Percentiles rank a stretch among this genome's conserved stretches.
These are phyloP conservation scores for Acomys russatus DNA, from an alignment of 2,797 vertebrate species.

Conservation along the genomic window DNA sequence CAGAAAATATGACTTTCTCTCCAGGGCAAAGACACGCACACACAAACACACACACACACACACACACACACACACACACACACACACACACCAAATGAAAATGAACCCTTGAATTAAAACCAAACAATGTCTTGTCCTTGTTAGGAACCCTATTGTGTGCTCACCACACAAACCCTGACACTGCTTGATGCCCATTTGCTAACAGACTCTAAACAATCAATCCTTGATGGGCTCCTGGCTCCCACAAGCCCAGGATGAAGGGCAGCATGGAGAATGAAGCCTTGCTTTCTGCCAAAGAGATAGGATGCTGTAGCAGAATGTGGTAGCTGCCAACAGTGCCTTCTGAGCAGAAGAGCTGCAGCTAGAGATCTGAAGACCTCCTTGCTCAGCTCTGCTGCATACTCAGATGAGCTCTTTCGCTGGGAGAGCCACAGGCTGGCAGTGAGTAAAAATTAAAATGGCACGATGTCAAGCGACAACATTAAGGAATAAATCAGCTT, in stretches of 20 bases:
- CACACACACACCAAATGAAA: slow-evolving; percentile 62
- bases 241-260: slow-evolving; percentile 52
- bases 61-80: slow-evolving; percentile 35
- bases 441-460: slow-evolving; percentile 43
- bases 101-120: slow-evolving; percentile 62
- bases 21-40: slow-evolving; percentile 54
- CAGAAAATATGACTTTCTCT: neutral
- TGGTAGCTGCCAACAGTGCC: slow-evolving; percentile 9
- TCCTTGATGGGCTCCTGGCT: slow-evolving; percentile 64
- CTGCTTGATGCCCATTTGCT: slow-evolving; percentile 54
- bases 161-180: slow-evolving; percentile 59
- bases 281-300: slow-evolving; percentile 58
- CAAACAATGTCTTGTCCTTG: slow-evolving; percentile 61
- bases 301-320: slow-evolving; percentile 27
- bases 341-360: slow-evolving; percentile 36
- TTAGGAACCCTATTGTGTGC: slow-evolving; percentile 67
- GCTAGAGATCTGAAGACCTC: slow-evolving; percentile 12
- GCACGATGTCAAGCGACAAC: slow-evolving; percentile 2
- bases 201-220: slow-evolving; percentile 67
- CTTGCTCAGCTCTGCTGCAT: neutral
- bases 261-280: slow-evolving; percentile 28
- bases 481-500: slow-evolving; percentile 40
- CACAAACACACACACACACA: slow-evolving; percentile 45
- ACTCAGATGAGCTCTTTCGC: slow-evolving; percentile 45
- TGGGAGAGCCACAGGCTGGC: neutral